Base-by-base conservation (phyloP, 1,140 invertebrate species). In the Daktulosphaira vitifoliae region DNA sequence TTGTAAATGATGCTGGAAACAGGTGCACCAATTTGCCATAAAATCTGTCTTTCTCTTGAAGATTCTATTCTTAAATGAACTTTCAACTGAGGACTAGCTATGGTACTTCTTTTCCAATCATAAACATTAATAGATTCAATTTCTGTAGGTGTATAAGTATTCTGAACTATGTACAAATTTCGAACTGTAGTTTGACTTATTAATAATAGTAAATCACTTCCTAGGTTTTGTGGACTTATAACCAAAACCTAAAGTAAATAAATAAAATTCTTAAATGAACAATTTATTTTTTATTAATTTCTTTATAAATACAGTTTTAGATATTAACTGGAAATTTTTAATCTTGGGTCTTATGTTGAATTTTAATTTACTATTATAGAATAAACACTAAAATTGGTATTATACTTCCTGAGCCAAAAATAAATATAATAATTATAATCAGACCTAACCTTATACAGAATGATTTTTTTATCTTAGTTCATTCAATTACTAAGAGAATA, bases 191-290 rank as follows among this genome's bases (percentile, higher is more conserved):
- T 84, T 62, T 83, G 79, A n/a, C 82, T 79, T 37, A 89, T 70
- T 23, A 89, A 71, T 65, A 84, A 78, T 7, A 92, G 71, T 0
- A 89, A 76, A 72, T 92, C 88, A 67, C 88, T 84, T 51, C 85
- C 82, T 15, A 92, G 74, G 74, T 90, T 90, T 75, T 91, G 88
- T 0, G 90, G 87, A 71, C 87, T 88, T 18, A 91, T 82, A 2
- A 82, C 79, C 38, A 92, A 73, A 51, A 81, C 80, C 79, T 86
- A 33, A 33, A 33, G 5, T 33, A 33, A 6, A 33, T n/a, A n/a
- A n/a, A n/a, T n/a, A n/a, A n/a, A n/a, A n/a, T n/a, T n/a, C n/a
- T n/a, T n/a, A n/a, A n/a, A n/a, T n/a, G n/a, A n/a, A n/a, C n/a
- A n/a, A n/a, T n/a, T n/a, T n/a, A n/a, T n/a, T n/a, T n/a, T n/a